Conservation (phyloP, 2,888 invertebrate genomes). For the Drosophila limbata region DNA sequence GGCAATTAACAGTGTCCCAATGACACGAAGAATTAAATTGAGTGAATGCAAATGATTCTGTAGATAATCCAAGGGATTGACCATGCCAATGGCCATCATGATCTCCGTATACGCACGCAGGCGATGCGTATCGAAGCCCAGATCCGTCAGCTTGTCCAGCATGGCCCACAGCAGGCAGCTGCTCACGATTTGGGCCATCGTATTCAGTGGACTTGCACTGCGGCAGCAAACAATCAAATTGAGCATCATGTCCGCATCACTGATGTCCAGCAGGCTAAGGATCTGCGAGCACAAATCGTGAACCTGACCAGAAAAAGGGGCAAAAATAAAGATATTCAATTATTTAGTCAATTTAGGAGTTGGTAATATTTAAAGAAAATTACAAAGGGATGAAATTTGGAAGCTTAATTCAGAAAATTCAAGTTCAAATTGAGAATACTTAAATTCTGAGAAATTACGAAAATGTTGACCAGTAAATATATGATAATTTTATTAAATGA, state of each 20-base stretch:
- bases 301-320: slow-evolving; percentile 33
- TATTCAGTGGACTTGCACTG: slow-evolving; percentile 44
- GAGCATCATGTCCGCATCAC: slow-evolving; percentile 47
- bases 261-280: slow-evolving; percentile 39
- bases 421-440: too few species aligned
- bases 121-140: slow-evolving; percentile 42
- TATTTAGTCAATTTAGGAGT: too few species aligned
- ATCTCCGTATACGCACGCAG: slow-evolving; percentile 51
- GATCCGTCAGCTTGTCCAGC: slow-evolving; percentile 50
- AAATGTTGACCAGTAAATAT: too few species aligned
- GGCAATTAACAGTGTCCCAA: slow-evolving; percentile 29
- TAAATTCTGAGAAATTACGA: too few species aligned
- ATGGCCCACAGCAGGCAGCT: slow-evolving; percentile 63
- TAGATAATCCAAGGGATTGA: slow-evolving; percentile 53
- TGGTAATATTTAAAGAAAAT: too few species aligned
- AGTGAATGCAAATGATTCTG: slow-evolving; percentile 54
- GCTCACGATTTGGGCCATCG: slow-evolving; percentile 60
- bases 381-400: too few species aligned
- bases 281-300: slow-evolving; percentile 55
- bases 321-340: too few species aligned
- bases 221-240: slow-evolving; percentile 62
- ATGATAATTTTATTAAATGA: too few species aligned
- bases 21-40: slow-evolving; percentile 54
- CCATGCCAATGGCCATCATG: slow-evolving; percentile 49
- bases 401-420: too few species aligned